Conservation (phyloP, 2,888 invertebrate genomes). For the Dromius quadrimaculatus region DNA sequence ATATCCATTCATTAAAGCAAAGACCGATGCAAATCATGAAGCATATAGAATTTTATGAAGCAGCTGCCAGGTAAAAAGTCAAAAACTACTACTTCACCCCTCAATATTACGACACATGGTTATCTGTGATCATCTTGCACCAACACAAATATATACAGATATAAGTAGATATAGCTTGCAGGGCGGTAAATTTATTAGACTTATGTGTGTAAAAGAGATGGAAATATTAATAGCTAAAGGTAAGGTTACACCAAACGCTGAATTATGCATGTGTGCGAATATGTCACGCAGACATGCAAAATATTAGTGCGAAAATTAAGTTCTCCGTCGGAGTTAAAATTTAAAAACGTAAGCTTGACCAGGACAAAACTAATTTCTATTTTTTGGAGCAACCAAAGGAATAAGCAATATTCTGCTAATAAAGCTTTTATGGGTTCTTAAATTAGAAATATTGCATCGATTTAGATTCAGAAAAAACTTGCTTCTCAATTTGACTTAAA, state of each 20-base stretch:
- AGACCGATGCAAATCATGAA: not conserved
- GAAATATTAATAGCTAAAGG: not conserved
- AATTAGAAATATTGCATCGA: too few relatives aligned
- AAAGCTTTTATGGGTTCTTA: too few relatives aligned
- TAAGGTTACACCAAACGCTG: constrained; percentile 56
- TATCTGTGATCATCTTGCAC: not conserved
- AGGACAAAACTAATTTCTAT: too few relatives aligned
- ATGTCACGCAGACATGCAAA: not conserved
- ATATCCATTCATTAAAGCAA: not conserved
- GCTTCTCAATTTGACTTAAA: too few relatives aligned
- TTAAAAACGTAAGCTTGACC: too few relatives aligned
- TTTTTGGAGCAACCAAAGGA: too few relatives aligned
- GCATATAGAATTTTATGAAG: constrained; percentile 6
- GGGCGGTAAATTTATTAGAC: not conserved
- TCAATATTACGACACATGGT: constrained; percentile 10
- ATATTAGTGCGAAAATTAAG: too few relatives aligned
- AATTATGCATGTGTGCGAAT: constrained; percentile 57
- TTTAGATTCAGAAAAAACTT: too few relatives aligned
- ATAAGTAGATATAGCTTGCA: not conserved
- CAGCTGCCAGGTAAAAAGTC: not conserved
- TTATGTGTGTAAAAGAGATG: not conserved
- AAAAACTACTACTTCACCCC: not conserved
- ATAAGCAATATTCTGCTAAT: too few relatives aligned
- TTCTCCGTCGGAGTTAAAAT: too few relatives aligned
- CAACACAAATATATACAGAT: not conserved